A percentile compares a stretch with the other conserved stretches of the same genome.
These are phyloP conservation scores for Diabrotica undecimpunctata DNA, from an alignment of 1,140 invertebrate species.

Conservation along the genomic window DNA sequence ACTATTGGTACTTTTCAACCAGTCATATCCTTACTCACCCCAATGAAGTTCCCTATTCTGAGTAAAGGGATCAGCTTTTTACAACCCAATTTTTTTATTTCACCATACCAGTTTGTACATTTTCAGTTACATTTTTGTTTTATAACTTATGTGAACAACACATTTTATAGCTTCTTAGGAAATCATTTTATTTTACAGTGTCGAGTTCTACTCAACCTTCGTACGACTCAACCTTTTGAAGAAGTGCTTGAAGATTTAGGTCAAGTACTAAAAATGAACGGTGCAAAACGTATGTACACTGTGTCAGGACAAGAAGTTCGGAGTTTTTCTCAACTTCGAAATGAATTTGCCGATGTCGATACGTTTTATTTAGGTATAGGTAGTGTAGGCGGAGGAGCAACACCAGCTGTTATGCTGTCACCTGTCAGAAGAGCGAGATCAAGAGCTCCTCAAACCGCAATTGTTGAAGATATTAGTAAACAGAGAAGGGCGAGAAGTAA, in stretches of 20 bases:
- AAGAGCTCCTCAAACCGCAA: conserved; percentile 52
- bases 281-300: conserved; percentile 85
- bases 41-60: no score
- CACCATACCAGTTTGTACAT: no score
- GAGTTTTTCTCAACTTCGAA: conserved; percentile 86
- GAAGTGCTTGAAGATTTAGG: conserved; percentile 91
- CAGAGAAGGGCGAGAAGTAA: conserved; percentile 70
- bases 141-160: no score
- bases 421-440: conserved; percentile 68
- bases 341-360: conserved; percentile 86
- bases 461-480: conserved; percentile 54
- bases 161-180: no score
- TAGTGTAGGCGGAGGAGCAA: conserved; percentile 47
- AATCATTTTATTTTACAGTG: conserved; percentile 55
- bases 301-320: conserved; percentile 86
- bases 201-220: conserved; percentile 84
- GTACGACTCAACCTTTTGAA: conserved; percentile 90
- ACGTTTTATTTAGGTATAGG: conserved; percentile 79
- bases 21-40: no score
- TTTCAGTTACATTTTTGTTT: no score
- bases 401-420: conserved; percentile 53
- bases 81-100: no score
- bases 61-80: no score
- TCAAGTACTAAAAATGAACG: conserved; percentile 86
- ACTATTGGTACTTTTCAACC: no score